Evolutionary conservation across 2,113 vertebrate species (phyloP), one percentile per base, ranked within the genome.

Genomic region (Lophius piscatorius): DNA sequence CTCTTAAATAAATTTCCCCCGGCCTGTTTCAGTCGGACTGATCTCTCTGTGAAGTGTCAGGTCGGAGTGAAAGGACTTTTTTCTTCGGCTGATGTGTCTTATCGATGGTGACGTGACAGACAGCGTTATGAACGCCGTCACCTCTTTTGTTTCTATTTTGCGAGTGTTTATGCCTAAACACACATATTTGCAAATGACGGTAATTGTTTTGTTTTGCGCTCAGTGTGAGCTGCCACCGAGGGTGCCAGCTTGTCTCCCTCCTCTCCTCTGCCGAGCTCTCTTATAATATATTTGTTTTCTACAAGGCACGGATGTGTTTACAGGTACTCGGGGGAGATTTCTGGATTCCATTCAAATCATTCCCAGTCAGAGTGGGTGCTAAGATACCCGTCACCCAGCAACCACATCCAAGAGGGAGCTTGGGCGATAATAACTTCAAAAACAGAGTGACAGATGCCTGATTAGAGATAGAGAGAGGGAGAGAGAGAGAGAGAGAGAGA

Each of bases 311-410:
- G 94, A 96, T 96, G 95, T 97, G 95, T 97, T 99, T 98, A 95
- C 95, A 98, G 97, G 94, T 96, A 95, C 96, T 96, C 96, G 90
- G 93, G 95, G 97, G 97, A 98, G 97, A 98, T 97, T 94, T 97
- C 95, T 97, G 96, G 95, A 98, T 97, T 95, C 95, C 94, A 96
- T 98, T 98, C 94, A 98, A 97, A 99, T 98, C 95, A 94, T 96
- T 96, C 96, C 94, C 94, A 96, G 96, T 98, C 94, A 95, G 94
- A 98, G 93, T 98, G 97, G 96, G 95, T 96, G 96, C 97, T 96
- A 97, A 96, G 96, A 97, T 98, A 97, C 96, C 94, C 94, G 95
- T 98, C 96, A 98, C 96, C 95, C 96, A 92, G 97, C 97, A 98
- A 99, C 97, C 95, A 91, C 94, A 95, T 96, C 95, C 96, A 96